Percentiles rank a stretch among this genome's conserved stretches.
These are phyloP conservation scores for Drosophila picticornis DNA, from an alignment of 2,888 invertebrate species.

Conservation along the genomic window DNA sequence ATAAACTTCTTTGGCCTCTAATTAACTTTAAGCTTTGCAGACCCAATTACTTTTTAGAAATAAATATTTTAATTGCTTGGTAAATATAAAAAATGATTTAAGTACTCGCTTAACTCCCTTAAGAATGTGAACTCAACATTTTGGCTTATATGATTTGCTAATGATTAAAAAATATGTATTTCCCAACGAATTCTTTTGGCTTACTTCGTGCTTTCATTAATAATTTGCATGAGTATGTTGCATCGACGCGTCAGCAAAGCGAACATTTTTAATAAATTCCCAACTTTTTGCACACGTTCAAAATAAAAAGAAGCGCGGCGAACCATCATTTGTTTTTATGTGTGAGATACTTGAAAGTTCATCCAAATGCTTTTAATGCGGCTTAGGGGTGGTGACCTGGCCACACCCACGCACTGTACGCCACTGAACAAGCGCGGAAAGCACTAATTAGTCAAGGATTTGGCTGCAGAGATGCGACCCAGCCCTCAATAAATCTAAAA, in stretches of 20 bases:
- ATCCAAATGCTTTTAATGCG: slow-evolving; percentile 42
- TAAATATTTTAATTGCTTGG: neutral
- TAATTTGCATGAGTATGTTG: slow-evolving; percentile 32
- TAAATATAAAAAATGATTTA: neutral
- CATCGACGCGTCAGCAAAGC: slow-evolving; percentile 55
- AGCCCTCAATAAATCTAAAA: slow-evolving; percentile 30
- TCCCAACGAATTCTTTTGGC: neutral
- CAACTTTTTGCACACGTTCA: slow-evolving; percentile 28
- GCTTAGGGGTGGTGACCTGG: slow-evolving; percentile 26
- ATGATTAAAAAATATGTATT: neutral
- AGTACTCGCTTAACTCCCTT: neutral
- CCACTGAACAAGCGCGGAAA: slow-evolving; percentile 17
- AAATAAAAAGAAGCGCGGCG: slow-evolving; percentile 22
- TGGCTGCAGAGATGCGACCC: slow-evolving; percentile 26
- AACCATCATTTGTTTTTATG: slow-evolving; percentile 42
- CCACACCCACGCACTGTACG: neutral
- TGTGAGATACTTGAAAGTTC: slow-evolving; percentile 58
- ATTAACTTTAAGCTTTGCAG: neutral
- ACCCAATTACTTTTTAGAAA: neutral
- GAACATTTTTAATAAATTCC: slow-evolving; percentile 66
- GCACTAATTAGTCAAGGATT: slow-evolving; percentile 73
- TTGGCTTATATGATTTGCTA: neutral
- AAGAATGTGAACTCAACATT: neutral
- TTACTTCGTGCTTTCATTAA: slow-evolving; percentile 1
- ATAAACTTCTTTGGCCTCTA: neutral